These are phyloP conservation scores for Alca torda DNA, from an alignment of 2,797 vertebrate species.

Conservation along the genomic window DNA sequence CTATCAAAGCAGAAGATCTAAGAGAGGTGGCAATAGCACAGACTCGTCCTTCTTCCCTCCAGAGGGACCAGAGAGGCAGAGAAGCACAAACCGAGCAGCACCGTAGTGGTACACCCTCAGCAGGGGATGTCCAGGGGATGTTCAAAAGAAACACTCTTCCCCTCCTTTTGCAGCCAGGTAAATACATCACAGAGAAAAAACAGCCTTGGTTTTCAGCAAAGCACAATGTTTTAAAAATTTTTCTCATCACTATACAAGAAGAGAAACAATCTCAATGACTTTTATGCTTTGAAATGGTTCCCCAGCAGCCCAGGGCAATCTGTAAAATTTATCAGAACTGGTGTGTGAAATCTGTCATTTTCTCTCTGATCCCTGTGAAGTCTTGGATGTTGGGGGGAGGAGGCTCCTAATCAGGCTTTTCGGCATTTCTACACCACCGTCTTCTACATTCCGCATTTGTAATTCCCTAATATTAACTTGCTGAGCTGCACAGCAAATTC, in stretches of 20 bases:
- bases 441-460: background rate
- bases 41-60: background rate
- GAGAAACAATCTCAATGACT: constrained; percentile 14
- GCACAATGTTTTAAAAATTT: background rate
- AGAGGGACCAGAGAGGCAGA: background rate
- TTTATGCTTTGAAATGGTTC: background rate
- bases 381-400: background rate
- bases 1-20: background rate
- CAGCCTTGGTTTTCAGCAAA: background rate
- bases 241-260: background rate
- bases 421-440: background rate
- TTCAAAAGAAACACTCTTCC: background rate
- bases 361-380: background rate
- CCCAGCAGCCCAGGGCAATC: background rate
- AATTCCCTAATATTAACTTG: background rate
- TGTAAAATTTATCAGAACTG: constrained; percentile 17
- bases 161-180: background rate
- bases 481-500: background rate
- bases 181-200: background rate
- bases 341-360: constrained; percentile 21
- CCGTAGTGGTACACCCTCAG: background rate
- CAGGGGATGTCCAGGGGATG: rapidly evolving
- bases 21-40: background rate
- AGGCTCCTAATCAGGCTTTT: background rate
- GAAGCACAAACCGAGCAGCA: background rate